A percentile compares a stretch with the other conserved stretches of the same genome.
phyloP scores from a whole-genome alignment of 1,140 invertebrate species.

The Acromyrmex heyeri region DNA sequence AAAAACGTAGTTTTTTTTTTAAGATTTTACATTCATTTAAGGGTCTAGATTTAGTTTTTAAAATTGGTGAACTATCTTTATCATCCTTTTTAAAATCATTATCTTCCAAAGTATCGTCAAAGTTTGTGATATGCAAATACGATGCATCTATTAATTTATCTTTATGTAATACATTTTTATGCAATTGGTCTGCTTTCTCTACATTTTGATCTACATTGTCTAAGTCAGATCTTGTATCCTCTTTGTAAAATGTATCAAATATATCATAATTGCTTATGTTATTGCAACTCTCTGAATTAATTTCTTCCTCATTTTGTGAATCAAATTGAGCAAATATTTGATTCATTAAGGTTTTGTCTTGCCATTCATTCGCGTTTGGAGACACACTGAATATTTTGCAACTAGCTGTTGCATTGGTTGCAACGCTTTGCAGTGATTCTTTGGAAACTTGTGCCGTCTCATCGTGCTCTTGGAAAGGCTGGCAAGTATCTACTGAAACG shows the following conservation, averaged over 20 bases:
- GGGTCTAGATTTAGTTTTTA: conserved; percentile 7
- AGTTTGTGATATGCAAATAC: conserved; percentile 19
- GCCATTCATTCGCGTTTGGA: conserved; percentile 63
- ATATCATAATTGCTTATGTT: conserved; percentile 7
- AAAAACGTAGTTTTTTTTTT: conserved; percentile 49
- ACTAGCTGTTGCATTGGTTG: neutral
- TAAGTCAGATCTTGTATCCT: neutral
- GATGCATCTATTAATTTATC: neutral
- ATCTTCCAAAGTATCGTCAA: neutral
- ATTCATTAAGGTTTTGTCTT: conserved; percentile 70
- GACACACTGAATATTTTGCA: conserved; percentile 14
- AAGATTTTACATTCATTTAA: neutral
- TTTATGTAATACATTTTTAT: neutral
- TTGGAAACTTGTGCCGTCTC: neutral
- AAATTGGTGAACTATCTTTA: neutral
- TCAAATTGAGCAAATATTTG: conserved; percentile 54
- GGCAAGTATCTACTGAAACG: neutral
- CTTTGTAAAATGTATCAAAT: conserved; percentile 20
- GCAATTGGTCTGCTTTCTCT: neutral
- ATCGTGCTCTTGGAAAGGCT: neutral
- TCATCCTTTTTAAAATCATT: neutral
- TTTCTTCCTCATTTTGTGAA: conserved; percentile 19
- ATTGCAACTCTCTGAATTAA: neutral
- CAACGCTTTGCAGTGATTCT: neutral
- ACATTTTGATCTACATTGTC: neutral